Conservation (phyloP, 1,140 invertebrate genomes). For the Dinoponera quadriceps region DNA sequence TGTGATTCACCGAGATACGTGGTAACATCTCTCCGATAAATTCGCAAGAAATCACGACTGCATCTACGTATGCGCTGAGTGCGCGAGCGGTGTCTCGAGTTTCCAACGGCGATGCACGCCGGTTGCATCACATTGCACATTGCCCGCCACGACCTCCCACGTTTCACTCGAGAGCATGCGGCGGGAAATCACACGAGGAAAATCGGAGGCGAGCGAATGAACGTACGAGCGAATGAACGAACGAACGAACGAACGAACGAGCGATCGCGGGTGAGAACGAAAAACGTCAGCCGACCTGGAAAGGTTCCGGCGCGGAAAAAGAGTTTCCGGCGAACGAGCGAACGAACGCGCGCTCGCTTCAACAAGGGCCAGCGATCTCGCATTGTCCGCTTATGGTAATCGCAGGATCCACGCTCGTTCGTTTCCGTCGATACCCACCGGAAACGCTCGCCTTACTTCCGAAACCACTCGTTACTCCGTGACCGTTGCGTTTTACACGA, state of each 20-base stretch:
- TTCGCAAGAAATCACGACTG: not conserved
- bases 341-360: not conserved
- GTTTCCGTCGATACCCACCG: not conserved
- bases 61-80: not conserved
- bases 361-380: constrained; percentile 9
- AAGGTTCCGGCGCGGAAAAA: constrained; percentile 57
- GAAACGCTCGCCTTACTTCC: not conserved
- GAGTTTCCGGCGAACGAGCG: constrained; percentile 30
- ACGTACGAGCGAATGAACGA: not conserved
- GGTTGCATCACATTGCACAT: constrained; percentile 63
- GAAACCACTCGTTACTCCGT: not conserved
- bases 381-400: constrained; percentile 46
- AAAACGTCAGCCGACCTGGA: constrained; percentile 58
- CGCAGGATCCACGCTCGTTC: not conserved
- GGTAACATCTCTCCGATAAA: not conserved
- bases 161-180: constrained; percentile 19
- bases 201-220: constrained; percentile 49
- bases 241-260: not conserved
- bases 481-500: too few species aligned
- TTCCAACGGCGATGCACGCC: constrained; percentile 32
- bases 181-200: constrained; percentile 40
- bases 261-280: constrained; percentile 43
- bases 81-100: constrained; percentile 5
- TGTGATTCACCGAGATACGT: too few species aligned
- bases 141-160: constrained; percentile 54